Percentiles rank a stretch among this genome's conserved stretches.
phyloP scores from a whole-genome alignment of 2,113 vertebrate genomes.

The Gopherus evgoodei region DNA sequence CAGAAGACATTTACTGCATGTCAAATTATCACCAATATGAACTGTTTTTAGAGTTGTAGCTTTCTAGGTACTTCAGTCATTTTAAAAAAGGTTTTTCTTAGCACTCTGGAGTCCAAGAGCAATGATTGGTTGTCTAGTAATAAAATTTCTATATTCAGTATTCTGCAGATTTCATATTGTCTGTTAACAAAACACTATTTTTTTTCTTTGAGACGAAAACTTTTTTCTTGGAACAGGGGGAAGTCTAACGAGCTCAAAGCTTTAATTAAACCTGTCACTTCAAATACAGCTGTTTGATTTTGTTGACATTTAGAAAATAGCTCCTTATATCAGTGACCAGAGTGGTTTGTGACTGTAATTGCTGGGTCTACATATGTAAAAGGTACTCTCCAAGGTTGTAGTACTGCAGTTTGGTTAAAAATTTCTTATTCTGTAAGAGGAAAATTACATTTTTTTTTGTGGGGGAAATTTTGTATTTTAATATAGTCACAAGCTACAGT shows the following conservation, averaged over 20 bases:
- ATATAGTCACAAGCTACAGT: neutral
- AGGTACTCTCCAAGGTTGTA: neutral
- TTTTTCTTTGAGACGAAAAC: neutral
- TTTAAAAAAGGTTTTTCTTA: neutral
- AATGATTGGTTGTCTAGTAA: neutral
- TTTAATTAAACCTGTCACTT: constrained; percentile 18
- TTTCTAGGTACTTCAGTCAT: neutral
- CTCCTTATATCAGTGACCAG: neutral
- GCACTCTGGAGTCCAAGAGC: neutral
- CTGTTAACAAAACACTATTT: neutral
- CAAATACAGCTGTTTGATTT: constrained; percentile 37
- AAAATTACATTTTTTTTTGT: neutral
- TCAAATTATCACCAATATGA: neutral
- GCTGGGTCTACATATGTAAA: constrained; percentile 8
- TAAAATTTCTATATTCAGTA: neutral
- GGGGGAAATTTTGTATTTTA: neutral
- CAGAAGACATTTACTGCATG: neutral
- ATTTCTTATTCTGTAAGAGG: neutral
- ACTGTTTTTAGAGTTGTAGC: neutral
- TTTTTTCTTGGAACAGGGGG: neutral
- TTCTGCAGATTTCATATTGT: neutral
- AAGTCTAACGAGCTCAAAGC: constrained; percentile 3
- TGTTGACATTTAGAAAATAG: constrained; percentile 34
- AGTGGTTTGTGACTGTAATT: neutral
- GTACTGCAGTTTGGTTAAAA: neutral